Evolutionary conservation across 2,113 vertebrate genomes (phyloP), one percentile per base, ranked within the genome.

Genomic region (Cephalophus harveyi): DNA sequence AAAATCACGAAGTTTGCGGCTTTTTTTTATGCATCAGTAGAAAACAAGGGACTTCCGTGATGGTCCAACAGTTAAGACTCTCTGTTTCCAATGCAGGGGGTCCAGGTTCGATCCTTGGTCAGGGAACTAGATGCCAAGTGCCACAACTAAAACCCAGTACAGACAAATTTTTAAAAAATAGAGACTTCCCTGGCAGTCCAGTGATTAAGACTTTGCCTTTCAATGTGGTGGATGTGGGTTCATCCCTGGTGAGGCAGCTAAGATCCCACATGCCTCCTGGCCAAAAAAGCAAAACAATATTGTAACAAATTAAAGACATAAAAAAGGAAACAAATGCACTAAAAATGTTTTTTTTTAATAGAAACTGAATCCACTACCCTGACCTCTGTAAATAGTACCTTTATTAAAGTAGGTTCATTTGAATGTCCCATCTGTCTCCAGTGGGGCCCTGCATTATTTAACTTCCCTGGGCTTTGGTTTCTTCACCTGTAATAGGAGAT

Each of bases 151-250:
- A 19, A 71, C 17, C 64, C n/a, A 71, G n/a, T 36, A 23, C 64
- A 36, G 64, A 36, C 17, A 36, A 36, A 36, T 71, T 71, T 23
- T 10, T 0, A 17, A 71, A 71, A 71, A 71, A 71, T 5, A 21
- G 19, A 71, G 4, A 36, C 67, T 23, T 21, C 67, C 67, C 19
- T 11, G 64, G n/a, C n/a, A 71, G 67, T 40, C 5, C 36, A 40
- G 19, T 40, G 36, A 74, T 74, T 40, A 40, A 40, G 67, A 74
- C 67, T 74, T 40, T 23, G n/a, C 67, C 36, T 40, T 74, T n/a
- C n/a, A 74, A 6, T 25, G n/a, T 1, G 0, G 10, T 40, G 67
- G n/a, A 5, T 74, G 36, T 36, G 5, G n/a, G 21, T 74, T 40
- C 67, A 74, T 74, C 67, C 64, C 10, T 71, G 67, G 19, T 40